Evolutionary conservation across 2,888 invertebrate genomes (phyloP).

Genomic region (Drosophila quinaria): DNA sequence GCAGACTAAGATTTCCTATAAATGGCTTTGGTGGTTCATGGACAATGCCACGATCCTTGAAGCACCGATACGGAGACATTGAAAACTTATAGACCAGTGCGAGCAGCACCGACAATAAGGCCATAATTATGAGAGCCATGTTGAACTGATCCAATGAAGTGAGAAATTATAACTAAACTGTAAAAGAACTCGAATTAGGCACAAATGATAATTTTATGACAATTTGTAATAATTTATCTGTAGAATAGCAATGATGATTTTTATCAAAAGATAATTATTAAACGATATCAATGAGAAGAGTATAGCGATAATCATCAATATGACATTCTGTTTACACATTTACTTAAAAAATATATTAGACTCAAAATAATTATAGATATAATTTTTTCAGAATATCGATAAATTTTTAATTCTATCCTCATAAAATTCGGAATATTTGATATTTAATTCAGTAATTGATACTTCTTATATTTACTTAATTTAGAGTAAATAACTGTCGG

Average conservation of each 20-base stretch:
- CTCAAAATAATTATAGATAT: too few species aligned
- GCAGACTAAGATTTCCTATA: constrained; percentile 51
- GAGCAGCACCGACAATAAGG: constrained; percentile 28
- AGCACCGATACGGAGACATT: constrained; percentile 35
- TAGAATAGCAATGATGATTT: background rate
- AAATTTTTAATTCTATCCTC: background rate
- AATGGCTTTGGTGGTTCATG: constrained; percentile 50
- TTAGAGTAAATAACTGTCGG: background rate
- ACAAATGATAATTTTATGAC: background rate
- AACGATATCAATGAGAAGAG: background rate
- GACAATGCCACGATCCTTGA: constrained; percentile 55
- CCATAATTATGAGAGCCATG: constrained; percentile 45
- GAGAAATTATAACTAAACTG: constrained; percentile 21
- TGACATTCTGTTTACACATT: too few species aligned
- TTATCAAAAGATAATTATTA: background rate
- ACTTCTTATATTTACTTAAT: background rate
- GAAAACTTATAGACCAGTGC: constrained; percentile 54
- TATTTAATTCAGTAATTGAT: background rate
- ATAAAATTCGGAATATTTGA: background rate
- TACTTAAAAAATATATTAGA: too few species aligned
- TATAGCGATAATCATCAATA: too few species aligned
- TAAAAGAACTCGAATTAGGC: background rate
- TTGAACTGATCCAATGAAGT: constrained; percentile 17
- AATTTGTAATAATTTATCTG: constrained; percentile 7
- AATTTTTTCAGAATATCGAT: too few species aligned